Base-by-base conservation (phyloP, 2,113 vertebrate genomes). In the Oreotrochilus melanogaster region DNA sequence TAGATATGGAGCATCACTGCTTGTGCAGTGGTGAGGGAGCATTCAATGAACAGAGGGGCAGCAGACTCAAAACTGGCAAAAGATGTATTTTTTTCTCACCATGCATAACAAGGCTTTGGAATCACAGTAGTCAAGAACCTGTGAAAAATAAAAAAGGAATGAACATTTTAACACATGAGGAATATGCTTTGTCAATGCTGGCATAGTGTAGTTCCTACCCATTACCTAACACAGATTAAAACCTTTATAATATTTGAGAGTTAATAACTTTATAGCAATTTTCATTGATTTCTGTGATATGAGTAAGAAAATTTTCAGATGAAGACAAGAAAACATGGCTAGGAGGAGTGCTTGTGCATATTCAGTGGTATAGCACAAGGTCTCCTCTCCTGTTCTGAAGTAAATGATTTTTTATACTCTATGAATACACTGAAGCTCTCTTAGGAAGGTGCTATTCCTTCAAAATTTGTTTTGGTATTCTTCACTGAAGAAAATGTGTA, bases 261-360 rank as follows among this genome's bases (percentile, higher is more conserved):
- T 91, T 70, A 66, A 42, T 58, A 91, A 57, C 11, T 81, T 71
- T 43, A 43, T 30, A 76, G 16, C 3, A 8, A 75, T 67, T 89
- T 84, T 30, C 14, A 43, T 61, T 81, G 56, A 31, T 64, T 39
- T 39, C 11, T 39, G 39, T 39, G 39, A 39, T 39, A 45, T 35
- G 27, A 58, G 21, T 43, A 93, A 95, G 50, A 82, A 48, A 43
- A 57, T 78, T 75, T 89, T 78, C n/a, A 57, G 11, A 18, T 61
- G 45, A 67, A 62, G 11, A 6, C n/a, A 74, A 58, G 75, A 75
- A 86, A 90, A 71, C 5, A 11, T 16, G 18, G 12, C 15, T 67
- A 45, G 69, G 42, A 88, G 19, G 13, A 54, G 25, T 18, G n/a
- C 15, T 60, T 0, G 0, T 65, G 27, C 25, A 37, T 21, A 18